Conservation (phyloP, 2,888 invertebrate species). For the Trypoxylon attenuatum region DNA sequence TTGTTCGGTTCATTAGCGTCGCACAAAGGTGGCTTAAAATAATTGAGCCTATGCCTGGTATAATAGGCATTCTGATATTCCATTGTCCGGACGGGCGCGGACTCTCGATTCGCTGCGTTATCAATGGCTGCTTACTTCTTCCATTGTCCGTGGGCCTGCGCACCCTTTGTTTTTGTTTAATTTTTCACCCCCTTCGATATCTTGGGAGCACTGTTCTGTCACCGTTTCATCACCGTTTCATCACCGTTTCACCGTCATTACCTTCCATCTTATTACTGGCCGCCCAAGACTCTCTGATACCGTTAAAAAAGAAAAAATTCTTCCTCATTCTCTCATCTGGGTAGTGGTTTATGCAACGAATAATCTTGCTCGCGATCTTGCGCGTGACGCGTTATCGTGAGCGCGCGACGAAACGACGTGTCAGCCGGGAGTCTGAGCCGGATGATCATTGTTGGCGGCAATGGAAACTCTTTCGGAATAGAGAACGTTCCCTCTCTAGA, state of each 20-base stretch:
- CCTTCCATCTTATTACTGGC: neutral
- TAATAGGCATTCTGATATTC: constrained; percentile 69
- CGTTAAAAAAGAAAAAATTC: too few relatives aligned
- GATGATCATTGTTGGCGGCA: too few relatives aligned
- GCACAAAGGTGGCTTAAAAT: constrained; percentile 72
- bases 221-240: too few relatives aligned
- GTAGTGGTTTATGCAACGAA: too few relatives aligned
- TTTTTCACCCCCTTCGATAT: constrained; percentile 51
- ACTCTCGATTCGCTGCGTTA: constrained; percentile 61
- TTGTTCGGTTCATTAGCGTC: constrained; percentile 70
- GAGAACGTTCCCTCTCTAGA: too few relatives aligned
- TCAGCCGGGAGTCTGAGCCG: too few relatives aligned
- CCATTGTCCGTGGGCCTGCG: constrained; percentile 52
- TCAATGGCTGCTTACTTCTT: constrained; percentile 60
- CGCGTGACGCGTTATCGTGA: too few relatives aligned
- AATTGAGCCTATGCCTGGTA: constrained; percentile 69
- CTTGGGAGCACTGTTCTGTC: constrained; percentile 27
- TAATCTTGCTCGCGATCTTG: too few relatives aligned
- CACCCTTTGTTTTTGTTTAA: constrained; percentile 58
- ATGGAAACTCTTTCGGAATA: too few relatives aligned
- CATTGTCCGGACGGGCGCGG: constrained; percentile 63
- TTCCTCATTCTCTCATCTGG: too few relatives aligned
- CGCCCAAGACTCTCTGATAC: too few relatives aligned
- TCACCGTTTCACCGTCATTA: constrained; percentile 7
- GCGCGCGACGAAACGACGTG: too few relatives aligned